A percentile compares a stretch with the other conserved stretches of the same genome.
Conservation (phyloP, 2,888 invertebrate genomes). For the Nymphalis urticae region DNA sequence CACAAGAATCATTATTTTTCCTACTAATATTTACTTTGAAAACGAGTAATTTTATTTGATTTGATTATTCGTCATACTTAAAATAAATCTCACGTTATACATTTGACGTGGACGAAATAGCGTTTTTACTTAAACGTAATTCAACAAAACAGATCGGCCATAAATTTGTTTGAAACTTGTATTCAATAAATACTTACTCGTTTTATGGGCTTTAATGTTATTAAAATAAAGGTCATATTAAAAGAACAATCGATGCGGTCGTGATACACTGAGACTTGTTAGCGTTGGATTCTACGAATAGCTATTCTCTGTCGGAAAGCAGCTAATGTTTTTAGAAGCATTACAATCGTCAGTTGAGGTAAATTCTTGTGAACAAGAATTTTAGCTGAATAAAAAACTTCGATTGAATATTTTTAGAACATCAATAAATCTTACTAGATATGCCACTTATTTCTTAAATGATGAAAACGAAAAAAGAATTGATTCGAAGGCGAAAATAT, state of each 20-base stretch:
- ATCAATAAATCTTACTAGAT: not conserved
- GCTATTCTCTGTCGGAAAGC: conserved; percentile 50
- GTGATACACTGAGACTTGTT: conserved; percentile 33
- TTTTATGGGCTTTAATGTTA: conserved; percentile 14
- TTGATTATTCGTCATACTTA: not conserved
- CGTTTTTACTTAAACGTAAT: conserved; percentile 4
- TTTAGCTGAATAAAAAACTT: conserved; percentile 12
- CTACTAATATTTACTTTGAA: no score
- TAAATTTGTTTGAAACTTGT: conserved; percentile 52
- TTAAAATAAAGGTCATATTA: conserved; percentile 22
- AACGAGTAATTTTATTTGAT: no score
- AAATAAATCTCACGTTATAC: not conserved
- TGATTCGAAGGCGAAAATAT: no score
- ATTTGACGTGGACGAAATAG: not conserved
- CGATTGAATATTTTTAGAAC: not conserved
- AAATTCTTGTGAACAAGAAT: conserved; percentile 14
- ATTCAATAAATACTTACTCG: conserved; percentile 20
- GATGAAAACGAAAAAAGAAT: no score
- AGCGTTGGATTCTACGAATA: conserved; percentile 55
- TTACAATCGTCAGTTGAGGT: conserved; percentile 20
- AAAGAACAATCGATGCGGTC: conserved; percentile 2
- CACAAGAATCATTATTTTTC: no score
- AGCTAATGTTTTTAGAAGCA: conserved; percentile 40
- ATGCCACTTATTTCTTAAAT: not conserved
- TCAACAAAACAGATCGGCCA: conserved; percentile 34